Conservation (phyloP, 2,888 invertebrate species). For the Syrphus vitripennis region DNA sequence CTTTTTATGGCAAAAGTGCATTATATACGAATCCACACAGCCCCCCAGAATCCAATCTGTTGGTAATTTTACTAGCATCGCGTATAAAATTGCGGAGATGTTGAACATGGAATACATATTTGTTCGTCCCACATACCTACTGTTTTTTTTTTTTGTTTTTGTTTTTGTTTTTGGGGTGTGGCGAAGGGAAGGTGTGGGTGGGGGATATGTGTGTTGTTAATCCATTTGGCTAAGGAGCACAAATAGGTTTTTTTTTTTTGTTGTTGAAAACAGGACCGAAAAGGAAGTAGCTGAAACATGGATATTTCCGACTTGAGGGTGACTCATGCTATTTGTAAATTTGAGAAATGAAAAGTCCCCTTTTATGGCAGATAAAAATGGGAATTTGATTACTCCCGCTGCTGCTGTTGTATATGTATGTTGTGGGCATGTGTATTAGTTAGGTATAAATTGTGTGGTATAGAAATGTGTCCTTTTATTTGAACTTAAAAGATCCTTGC, state of each 20-base stretch:
- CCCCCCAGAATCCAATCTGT: slow-evolving; percentile 55
- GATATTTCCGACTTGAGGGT: slow-evolving; percentile 18
- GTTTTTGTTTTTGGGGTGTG: too few relatives aligned
- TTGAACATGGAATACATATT: slow-evolving; percentile 9
- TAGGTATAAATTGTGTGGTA: neutral
- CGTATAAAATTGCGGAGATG: slow-evolving; percentile 4
- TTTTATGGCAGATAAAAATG: slow-evolving; percentile 35
- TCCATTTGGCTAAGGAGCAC: slow-evolving; percentile 17
- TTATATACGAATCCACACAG: slow-evolving; percentile 28
- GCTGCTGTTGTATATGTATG: neutral
- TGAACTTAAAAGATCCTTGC: neutral
- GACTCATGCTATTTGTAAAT: slow-evolving; percentile 41
- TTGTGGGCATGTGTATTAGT: neutral
- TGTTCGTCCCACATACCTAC: neutral
- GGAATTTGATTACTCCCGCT: slow-evolving; percentile 7
- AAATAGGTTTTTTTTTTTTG: neutral
- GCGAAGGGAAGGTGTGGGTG: neutral
- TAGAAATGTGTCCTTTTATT: slow-evolving; percentile 17
- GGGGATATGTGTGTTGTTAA: neutral
- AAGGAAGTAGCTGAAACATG: neutral
- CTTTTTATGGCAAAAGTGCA: slow-evolving; percentile 49
- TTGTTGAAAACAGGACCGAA: neutral
- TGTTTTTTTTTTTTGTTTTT: neutral
- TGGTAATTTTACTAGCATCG: slow-evolving; percentile 22
- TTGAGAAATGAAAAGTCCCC: slow-evolving; percentile 21